phyloP scores from a whole-genome alignment of 2,113 vertebrate genomes.

The Cepphus grylle region DNA sequence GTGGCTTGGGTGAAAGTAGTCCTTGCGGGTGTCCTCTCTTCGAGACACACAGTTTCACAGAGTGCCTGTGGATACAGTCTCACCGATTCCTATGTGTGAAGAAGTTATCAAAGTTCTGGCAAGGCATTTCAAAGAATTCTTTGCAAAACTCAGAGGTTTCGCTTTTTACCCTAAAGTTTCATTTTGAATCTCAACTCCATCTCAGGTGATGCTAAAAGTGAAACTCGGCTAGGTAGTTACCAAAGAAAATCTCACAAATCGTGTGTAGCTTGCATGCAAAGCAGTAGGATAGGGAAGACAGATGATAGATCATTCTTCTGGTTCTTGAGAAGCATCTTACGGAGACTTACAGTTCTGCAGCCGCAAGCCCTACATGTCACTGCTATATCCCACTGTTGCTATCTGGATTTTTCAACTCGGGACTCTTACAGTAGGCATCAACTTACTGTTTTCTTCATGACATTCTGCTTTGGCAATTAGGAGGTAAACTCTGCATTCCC shows the following conservation, averaged over 20 bases:
- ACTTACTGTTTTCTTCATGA: background rate
- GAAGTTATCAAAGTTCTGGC: background rate
- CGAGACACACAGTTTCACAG: background rate
- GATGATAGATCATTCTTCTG: background rate
- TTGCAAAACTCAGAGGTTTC: background rate
- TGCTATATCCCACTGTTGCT: background rate
- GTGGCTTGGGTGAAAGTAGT: background rate
- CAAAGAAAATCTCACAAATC: background rate
- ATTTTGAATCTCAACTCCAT: background rate
- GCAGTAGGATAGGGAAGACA: background rate
- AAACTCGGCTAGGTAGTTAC: background rate
- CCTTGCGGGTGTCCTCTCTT: background rate
- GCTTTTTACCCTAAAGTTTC: background rate
- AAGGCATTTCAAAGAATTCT: background rate
- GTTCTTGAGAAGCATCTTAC: background rate
- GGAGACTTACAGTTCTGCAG: background rate
- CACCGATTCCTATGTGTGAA: background rate
- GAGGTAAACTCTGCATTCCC: background rate
- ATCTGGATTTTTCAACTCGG: background rate
- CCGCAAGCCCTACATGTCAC: background rate
- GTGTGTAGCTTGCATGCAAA: background rate
- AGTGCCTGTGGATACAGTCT: background rate
- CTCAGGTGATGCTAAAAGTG: background rate
- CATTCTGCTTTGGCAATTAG: background rate
- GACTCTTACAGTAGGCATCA: background rate